Conservation (phyloP, 2,113 vertebrate genomes). For the Garra rufa region DNA sequence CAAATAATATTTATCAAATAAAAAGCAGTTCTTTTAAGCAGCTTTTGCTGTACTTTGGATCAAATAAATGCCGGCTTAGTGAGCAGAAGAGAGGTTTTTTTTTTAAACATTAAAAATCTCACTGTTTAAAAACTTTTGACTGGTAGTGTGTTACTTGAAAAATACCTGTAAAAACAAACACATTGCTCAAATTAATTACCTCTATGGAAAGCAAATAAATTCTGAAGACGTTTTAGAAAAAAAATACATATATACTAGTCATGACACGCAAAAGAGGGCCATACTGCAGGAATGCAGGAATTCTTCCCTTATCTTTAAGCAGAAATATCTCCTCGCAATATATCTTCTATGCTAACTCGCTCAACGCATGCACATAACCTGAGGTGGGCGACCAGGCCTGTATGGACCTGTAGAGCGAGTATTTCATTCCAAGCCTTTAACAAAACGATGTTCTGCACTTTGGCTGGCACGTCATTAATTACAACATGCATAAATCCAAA, state of each 20-base stretch:
- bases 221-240: neutral
- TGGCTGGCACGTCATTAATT: neutral
- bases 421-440: neutral
- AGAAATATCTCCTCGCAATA: neutral
- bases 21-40: no score
- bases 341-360: neutral
- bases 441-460: neutral
- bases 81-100: no score
- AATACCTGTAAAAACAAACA: neutral
- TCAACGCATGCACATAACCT: neutral
- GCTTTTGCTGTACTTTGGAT: no score
- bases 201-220: neutral
- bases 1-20: no score
- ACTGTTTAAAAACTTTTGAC: no score
- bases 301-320: neutral
- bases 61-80: no score
- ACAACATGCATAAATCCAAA: neutral
- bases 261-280: neutral
- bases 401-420: constrained; percentile 14
- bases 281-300: neutral
- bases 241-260: neutral
- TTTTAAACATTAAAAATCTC: no score
- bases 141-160: neutral
- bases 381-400: neutral
- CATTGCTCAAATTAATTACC: neutral